These are phyloP conservation scores for Bolinopsis microptera DNA, from an alignment of 37 sponge, comb jelly and placozoan species.

Conservation along the genomic window DNA sequence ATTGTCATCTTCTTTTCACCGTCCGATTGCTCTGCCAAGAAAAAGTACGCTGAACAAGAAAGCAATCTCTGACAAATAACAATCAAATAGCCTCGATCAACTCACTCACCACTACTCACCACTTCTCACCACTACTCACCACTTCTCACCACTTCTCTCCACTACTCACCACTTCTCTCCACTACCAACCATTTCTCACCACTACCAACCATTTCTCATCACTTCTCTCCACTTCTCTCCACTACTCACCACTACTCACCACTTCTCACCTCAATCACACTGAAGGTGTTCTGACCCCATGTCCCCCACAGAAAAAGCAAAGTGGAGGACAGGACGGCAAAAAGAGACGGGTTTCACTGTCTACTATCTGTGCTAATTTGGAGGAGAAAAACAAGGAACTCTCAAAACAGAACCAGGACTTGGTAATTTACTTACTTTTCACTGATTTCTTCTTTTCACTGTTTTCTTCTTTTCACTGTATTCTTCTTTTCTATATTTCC, in stretches of 20 bases:
- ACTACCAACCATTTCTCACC: background rate
- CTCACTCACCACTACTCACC: background rate
- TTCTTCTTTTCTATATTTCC: too few relatives aligned
- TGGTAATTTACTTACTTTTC: too few relatives aligned
- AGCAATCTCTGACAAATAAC: too few relatives aligned
- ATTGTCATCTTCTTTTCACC: too few relatives aligned
- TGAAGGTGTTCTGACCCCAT: too few relatives aligned
- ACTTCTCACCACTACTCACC: background rate
- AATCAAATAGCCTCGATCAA: too few relatives aligned
- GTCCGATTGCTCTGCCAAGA: too few relatives aligned
- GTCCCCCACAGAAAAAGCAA: conserved; percentile 5
- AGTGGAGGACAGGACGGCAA: background rate
- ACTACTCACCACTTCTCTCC: background rate
- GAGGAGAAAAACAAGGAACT: conserved; percentile 51
- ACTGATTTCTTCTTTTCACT: too few relatives aligned
- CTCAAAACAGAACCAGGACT: background rate
- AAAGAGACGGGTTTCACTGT: conserved; percentile 16
- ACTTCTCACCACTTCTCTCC: background rate
- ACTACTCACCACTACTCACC: background rate
- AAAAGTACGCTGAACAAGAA: too few relatives aligned
- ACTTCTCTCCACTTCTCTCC: background rate
- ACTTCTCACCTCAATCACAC: background rate
- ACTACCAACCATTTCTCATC: background rate
- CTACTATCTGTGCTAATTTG: conserved; percentile 10
- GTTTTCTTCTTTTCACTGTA: too few relatives aligned